Base-by-base conservation (phyloP, 2,113 vertebrate species). In the Pelobates fuscus region DNA sequence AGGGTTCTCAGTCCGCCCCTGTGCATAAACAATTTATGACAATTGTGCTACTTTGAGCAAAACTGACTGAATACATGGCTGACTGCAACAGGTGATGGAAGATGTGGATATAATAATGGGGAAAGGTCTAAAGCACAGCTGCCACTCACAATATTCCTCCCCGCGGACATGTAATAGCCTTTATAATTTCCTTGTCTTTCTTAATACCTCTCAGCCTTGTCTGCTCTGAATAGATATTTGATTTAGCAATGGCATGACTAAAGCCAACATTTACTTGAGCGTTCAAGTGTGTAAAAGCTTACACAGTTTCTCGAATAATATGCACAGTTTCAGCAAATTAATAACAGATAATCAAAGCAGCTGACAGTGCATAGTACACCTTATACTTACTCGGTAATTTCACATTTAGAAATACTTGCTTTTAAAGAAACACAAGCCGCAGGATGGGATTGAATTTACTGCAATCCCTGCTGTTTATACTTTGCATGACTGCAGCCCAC, bases 21-120 rank as follows among this genome's bases (percentile, higher is more conserved):
- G n/a, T n/a, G n/a, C n/a, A n/a, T n/a, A n/a, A n/a, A n/a, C n/a
- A n/a, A n/a, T n/a, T n/a, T n/a, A n/a, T n/a, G n/a, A n/a, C n/a
- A n/a, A n/a, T n/a, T n/a, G n/a, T n/a, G n/a, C n/a, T n/a, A n/a
- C n/a, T n/a, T n/a, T n/a, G n/a, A n/a, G 44, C 15, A 18, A 49
- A 49, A 49, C 17, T 2, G 44, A 49, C 17, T 20, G 27, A 20
- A 12, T 21, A 15, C 20, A 64, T 21, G 37, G 20, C 62, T 12
- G 32, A 24, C 2, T 43, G 32, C 20, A 24, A 44, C 71, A 74
- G 52, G 49, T 66, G 46, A 41, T 3, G 32, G 27, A 65, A 73
- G 12, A 54, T 49, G 26, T 17, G 43, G 17, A 61, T 26, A 41
- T 44, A 43, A 15, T 62, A 49, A 57, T 57, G 71, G 70, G 24